Evolutionary conservation across 2,113 vertebrate species (phyloP).

Genomic region (Salvelinus namaycush): DNA sequence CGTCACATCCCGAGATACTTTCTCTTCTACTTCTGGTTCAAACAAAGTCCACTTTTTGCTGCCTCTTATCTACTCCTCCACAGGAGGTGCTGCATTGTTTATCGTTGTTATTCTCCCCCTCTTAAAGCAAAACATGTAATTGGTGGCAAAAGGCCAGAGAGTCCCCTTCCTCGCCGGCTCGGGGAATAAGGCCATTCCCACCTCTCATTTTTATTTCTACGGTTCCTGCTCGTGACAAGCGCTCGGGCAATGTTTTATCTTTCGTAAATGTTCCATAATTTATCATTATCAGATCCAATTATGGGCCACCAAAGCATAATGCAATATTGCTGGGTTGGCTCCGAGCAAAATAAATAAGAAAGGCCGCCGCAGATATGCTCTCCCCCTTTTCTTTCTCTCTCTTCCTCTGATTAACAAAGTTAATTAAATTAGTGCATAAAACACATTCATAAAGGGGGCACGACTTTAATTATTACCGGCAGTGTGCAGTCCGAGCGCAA

Average conservation of each 20-base stretch:
- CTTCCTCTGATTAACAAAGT: constrained; percentile 68
- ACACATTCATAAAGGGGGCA: constrained; percentile 57
- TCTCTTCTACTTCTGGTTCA: constrained; percentile 34
- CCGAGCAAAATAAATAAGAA: constrained; percentile 62
- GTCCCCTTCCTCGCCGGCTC: constrained; percentile 15
- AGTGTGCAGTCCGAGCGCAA: constrained; percentile 58
- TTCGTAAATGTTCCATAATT: constrained; percentile 62
- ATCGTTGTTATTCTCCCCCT: constrained; percentile 39
- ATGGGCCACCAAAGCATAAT: constrained; percentile 45
- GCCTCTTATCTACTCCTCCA: constrained; percentile 54
- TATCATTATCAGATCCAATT: constrained; percentile 61
- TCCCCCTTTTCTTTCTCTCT: constrained; percentile 27
- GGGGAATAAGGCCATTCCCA: constrained; percentile 34
- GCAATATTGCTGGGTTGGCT: constrained; percentile 47
- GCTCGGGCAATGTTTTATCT: constrained; percentile 47
- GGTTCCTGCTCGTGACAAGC: constrained; percentile 50
- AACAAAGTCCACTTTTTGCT: constrained; percentile 27
- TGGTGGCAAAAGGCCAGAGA: constrained; percentile 50
- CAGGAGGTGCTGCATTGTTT: constrained; percentile 53
- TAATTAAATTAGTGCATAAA: constrained; percentile 70
- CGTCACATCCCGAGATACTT: constrained; percentile 20
- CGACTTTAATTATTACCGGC: constrained; percentile 69
- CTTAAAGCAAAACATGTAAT: constrained; percentile 60
- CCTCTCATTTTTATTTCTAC: constrained; percentile 38
- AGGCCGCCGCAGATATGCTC: constrained; percentile 26